phyloP scores from a whole-genome alignment of 1,140 invertebrate genomes.

The Penaeus vannamei region DNA sequence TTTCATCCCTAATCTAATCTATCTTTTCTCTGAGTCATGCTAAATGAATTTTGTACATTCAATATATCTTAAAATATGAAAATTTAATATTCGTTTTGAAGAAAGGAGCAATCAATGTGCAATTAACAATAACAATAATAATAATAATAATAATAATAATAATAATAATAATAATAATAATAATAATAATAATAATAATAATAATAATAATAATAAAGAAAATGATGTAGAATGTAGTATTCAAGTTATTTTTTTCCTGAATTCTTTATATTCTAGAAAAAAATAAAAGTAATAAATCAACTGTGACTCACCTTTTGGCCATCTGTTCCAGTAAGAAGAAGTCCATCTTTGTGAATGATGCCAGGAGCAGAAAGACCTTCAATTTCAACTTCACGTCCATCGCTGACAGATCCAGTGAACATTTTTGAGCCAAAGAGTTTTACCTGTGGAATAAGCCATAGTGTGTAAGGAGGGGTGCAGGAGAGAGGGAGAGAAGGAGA shows the following conservation, averaged over 20 bases:
- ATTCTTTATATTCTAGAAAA: no score
- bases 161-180: no score
- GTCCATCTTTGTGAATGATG: slow-evolving; percentile 83
- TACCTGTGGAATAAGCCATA: slow-evolving; percentile 69
- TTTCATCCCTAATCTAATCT: not conserved
- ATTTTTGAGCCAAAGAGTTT: slow-evolving; percentile 86
- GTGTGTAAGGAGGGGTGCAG: not conserved
- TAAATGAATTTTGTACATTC: no score
- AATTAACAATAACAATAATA: no score
- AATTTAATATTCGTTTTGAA: no score
- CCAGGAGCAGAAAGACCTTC: slow-evolving; percentile 77
- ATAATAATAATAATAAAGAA: no score
- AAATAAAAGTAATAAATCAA: not conserved
- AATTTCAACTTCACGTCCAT: slow-evolving; percentile 78
- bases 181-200: no score
- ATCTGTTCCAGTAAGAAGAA: slow-evolving; percentile 86
- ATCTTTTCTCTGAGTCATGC: not conserved
- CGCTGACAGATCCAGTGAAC: slow-evolving; percentile 76
- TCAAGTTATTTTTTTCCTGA: no score
- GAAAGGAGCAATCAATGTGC: no score
- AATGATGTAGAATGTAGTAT: no score
- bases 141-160: no score
- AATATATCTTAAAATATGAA: no score
- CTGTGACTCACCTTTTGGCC: slow-evolving; percentile 78
- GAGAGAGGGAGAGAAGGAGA: not conserved